These are phyloP conservation scores for Nipponia nippon DNA, from an alignment of 2,113 vertebrate species.

Conservation along the genomic window DNA sequence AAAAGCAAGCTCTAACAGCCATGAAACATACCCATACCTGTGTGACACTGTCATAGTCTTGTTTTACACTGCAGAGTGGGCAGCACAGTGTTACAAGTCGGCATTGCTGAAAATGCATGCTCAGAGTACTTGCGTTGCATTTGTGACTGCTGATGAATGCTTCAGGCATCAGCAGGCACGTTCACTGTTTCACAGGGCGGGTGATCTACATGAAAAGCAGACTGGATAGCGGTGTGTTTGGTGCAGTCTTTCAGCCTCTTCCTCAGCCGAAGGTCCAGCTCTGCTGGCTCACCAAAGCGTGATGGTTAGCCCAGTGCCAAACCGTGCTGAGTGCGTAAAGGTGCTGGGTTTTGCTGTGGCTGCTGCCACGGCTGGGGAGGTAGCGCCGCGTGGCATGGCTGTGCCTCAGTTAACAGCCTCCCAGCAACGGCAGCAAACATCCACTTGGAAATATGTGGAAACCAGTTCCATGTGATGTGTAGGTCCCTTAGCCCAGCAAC, in stretches of 20 bases:
- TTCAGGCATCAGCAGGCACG: background rate
- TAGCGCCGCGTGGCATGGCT: fast-evolving
- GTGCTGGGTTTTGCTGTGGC: background rate
- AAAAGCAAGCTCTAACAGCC: background rate
- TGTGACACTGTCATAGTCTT: background rate
- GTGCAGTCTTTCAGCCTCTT: background rate
- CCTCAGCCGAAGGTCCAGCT: background rate
- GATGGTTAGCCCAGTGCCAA: background rate
- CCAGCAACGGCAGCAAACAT: background rate
- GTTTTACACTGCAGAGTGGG: background rate
- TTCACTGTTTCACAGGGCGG: background rate
- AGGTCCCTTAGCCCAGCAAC: background rate
- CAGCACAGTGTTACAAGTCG: background rate
- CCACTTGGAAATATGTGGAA: background rate
- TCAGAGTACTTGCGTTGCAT: background rate
- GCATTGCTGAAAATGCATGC: background rate
- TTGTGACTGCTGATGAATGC: background rate
- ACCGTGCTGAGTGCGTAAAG: fast-evolving
- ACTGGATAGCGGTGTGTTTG: background rate
- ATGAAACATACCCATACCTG: background rate
- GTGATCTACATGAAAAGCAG: background rate
- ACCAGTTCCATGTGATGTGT: background rate
- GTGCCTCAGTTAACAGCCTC: background rate
- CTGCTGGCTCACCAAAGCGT: fast-evolving
- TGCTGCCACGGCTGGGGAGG: background rate